phyloP scores from a whole-genome alignment of 2,113 vertebrate species.

The Puntigrus tetrazona region DNA sequence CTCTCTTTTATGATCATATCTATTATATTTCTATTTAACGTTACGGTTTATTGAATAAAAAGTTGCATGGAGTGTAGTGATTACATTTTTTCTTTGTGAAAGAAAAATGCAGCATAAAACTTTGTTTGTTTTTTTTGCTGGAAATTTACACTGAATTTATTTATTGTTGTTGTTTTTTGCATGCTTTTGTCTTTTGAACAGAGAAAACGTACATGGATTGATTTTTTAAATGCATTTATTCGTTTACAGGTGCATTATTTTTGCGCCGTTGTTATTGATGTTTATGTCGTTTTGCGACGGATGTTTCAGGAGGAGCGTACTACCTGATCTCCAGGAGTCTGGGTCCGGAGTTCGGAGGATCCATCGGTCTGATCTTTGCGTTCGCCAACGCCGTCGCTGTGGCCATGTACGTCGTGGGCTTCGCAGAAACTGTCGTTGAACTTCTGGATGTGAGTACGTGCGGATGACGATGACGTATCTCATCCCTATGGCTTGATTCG shows the following conservation, averaged over 20 bases:
- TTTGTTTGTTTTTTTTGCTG: too few species aligned
- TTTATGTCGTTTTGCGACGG: too few species aligned
- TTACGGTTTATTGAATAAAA: background rate
- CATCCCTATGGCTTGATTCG: background rate
- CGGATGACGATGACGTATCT: background rate
- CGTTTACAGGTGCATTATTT: too few species aligned
- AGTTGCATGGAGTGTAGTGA: background rate
- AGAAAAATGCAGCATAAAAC: too few species aligned
- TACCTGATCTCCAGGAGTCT: conserved; percentile 96
- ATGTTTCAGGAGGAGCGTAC: conserved; percentile 86
- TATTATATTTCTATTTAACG: background rate
- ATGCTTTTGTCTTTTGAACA: too few species aligned
- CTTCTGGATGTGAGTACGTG: conserved; percentile 84
- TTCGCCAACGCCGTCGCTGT: conserved; percentile 98
- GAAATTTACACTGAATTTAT: too few species aligned
- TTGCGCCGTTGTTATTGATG: too few species aligned
- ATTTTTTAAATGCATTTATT: too few species aligned
- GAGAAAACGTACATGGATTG: too few species aligned
- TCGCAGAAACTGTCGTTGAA: conserved; percentile 95
- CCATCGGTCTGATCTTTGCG: conserved; percentile 95
- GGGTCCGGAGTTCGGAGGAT: conserved; percentile 95
- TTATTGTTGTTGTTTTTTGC: too few species aligned
- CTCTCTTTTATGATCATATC: background rate
- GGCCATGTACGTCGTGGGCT: conserved; percentile 98
- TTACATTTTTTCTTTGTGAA: too few species aligned